Percentiles rank a stretch among this genome's conserved stretches.
These are phyloP conservation scores for Alligator mississippiensis DNA, from an alignment of 2,113 vertebrate genomes.

Conservation along the genomic window DNA sequence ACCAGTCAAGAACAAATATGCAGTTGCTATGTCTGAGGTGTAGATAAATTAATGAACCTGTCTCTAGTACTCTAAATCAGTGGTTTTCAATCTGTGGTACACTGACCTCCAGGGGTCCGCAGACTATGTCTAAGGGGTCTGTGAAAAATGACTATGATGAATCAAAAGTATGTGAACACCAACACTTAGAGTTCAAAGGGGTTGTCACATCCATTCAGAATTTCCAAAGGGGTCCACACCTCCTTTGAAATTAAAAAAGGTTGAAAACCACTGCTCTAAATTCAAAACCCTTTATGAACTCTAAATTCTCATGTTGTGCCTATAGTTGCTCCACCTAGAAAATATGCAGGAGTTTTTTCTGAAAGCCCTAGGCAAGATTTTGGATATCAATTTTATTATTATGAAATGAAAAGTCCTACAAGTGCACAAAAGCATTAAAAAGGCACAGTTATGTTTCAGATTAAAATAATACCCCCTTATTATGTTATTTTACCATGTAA, in stretches of 20 bases:
- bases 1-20: conserved; percentile 14
- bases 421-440: background rate
- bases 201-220: no score
- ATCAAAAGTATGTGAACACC: no score
- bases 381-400: accelerated
- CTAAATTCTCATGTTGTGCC: conserved; percentile 38
- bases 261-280: conserved; percentile 12
- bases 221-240: no score
- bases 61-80: conserved; percentile 38
- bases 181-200: no score
- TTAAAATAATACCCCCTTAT: background rate
- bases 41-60: conserved; percentile 51
- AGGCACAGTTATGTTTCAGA: background rate
- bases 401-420: background rate
- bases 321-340: conserved; percentile 17
- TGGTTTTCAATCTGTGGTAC: no score
- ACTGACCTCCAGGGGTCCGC: no score
- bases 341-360: background rate
- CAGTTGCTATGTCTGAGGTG: conserved; percentile 35
- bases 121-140: no score
- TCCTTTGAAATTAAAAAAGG: no score
- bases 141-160: no score
- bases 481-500: background rate
- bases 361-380: background rate
- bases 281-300: conserved; percentile 55